A percentile compares a stretch with the other conserved stretches of the same genome.
Conservation (phyloP, 2,888 invertebrate species). For the Spilarctia lutea region DNA sequence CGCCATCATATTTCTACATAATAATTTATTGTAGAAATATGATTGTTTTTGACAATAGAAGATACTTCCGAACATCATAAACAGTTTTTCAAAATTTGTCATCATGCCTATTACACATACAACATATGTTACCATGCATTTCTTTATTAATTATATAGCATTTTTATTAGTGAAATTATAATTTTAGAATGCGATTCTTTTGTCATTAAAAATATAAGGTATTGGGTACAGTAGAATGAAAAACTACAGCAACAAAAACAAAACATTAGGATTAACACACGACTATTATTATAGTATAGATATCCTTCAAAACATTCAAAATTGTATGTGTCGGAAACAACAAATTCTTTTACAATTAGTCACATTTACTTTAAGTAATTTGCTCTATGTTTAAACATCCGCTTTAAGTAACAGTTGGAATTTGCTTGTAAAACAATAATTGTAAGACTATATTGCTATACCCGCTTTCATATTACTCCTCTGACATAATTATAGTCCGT, state of each 20-base stretch:
- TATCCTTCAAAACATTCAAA: conserved; percentile 1
- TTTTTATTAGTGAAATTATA: no score
- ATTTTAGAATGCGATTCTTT: no score
- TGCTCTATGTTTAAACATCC: conserved; percentile 29
- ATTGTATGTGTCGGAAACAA: neutral
- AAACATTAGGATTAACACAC: neutral
- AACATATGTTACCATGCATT: no score
- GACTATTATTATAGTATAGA: neutral
- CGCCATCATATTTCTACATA: no score
- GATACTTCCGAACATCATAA: no score
- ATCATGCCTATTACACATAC: no score
- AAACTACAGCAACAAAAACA: neutral
- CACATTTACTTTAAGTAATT: conserved; percentile 29
- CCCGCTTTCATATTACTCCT: neutral
- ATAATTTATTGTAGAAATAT: no score
- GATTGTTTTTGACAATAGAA: no score
- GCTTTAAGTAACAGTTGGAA: conserved; percentile 21
- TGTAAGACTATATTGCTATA: conserved; percentile 11
- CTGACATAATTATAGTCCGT: neutral
- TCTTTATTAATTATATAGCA: no score
- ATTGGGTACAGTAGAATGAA: neutral
- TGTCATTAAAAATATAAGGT: no score
- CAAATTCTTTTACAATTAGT: conserved; percentile 29
- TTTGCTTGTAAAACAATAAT: conserved; percentile 20
- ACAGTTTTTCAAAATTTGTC: no score